Percentiles rank a stretch among this genome's conserved stretches.
These are phyloP conservation scores for Aplochiton taeniatus DNA, from an alignment of 2,797 vertebrate genomes.

Conservation along the genomic window DNA sequence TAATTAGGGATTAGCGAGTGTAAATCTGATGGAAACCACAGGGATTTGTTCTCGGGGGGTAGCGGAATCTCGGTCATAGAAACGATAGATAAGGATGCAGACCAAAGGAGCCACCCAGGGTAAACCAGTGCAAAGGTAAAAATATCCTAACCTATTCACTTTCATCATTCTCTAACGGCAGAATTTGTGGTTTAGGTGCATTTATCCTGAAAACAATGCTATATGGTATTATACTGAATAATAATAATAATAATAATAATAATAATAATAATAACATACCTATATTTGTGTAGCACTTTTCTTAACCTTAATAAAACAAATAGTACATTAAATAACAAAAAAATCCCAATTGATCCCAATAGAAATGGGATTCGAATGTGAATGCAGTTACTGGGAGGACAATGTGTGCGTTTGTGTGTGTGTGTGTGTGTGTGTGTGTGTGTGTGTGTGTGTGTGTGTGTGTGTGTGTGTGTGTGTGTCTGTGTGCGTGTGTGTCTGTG, in stretches of 20 bases:
- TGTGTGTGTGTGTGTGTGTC: background rate
- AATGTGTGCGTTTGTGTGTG: background rate
- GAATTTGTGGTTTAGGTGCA: too few relatives aligned
- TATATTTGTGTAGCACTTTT: too few relatives aligned
- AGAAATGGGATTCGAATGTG: background rate
- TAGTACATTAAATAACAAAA: too few relatives aligned
- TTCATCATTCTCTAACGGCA: too few relatives aligned
- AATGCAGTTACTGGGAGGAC: background rate
- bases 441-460: background rate
- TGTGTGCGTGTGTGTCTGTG: background rate
- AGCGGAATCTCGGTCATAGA: background rate
- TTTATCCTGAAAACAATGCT: too few relatives aligned
- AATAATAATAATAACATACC: too few relatives aligned
- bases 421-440: background rate
- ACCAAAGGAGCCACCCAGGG: conserved; percentile 9
- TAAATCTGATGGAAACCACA: conserved; percentile 47
- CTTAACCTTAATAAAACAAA: too few relatives aligned
- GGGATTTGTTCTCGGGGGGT: conserved; percentile 15
- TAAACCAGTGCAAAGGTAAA: background rate
- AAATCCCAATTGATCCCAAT: too few relatives aligned
- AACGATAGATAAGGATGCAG: background rate
- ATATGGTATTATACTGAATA: too few relatives aligned
- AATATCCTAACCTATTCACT: background rate
- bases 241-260: too few relatives aligned
- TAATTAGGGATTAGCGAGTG: conserved; percentile 50